These are phyloP conservation scores for Calameuta pallipes DNA, from an alignment of 2,888 invertebrate genomes.

Conservation along the genomic window DNA sequence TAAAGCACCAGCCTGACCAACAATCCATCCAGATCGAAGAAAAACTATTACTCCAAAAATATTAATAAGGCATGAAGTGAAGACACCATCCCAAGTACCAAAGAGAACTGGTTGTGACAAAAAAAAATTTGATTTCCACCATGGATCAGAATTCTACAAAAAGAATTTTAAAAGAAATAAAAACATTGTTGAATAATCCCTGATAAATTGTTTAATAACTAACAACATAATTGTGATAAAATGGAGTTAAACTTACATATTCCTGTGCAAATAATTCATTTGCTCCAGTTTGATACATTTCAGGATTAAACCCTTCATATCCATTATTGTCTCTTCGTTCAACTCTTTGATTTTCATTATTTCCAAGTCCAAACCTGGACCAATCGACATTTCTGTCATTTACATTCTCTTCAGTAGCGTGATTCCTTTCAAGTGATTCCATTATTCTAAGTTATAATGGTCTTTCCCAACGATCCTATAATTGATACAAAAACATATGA, in stretches of 20 bases:
- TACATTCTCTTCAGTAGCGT: constrained; percentile 14
- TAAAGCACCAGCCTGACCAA: constrained; percentile 88
- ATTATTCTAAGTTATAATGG: constrained; percentile 25
- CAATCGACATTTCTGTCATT: constrained; percentile 67
- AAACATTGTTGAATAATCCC: constrained; percentile 1
- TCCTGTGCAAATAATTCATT: constrained; percentile 93
- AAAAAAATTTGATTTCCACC: constrained; percentile 98
- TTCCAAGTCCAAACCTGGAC: constrained; percentile 70
- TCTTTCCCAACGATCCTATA: too few species aligned
- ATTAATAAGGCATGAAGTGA: constrained; percentile 96
- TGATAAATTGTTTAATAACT: constrained; percentile 22
- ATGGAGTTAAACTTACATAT: constrained; percentile 72
- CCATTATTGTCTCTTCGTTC: constrained; percentile 77
- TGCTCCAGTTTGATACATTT: constrained; percentile 87
- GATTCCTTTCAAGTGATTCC: constrained; percentile 43
- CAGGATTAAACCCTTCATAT: constrained; percentile 81
- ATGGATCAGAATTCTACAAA: constrained; percentile 81
- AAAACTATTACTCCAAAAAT: constrained; percentile 98
- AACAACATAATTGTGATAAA: too few species aligned
- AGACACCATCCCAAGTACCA: constrained; percentile 98
- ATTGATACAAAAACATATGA: too few species aligned
- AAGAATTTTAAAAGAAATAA: constrained; percentile 23
- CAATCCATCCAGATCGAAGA: constrained; percentile 96
- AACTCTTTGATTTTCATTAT: constrained; percentile 64
- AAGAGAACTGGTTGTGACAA: constrained; percentile 95